Evolutionary conservation across 2,888 invertebrate genomes (phyloP).

Genomic region (Blastobasis lacticolella): DNA sequence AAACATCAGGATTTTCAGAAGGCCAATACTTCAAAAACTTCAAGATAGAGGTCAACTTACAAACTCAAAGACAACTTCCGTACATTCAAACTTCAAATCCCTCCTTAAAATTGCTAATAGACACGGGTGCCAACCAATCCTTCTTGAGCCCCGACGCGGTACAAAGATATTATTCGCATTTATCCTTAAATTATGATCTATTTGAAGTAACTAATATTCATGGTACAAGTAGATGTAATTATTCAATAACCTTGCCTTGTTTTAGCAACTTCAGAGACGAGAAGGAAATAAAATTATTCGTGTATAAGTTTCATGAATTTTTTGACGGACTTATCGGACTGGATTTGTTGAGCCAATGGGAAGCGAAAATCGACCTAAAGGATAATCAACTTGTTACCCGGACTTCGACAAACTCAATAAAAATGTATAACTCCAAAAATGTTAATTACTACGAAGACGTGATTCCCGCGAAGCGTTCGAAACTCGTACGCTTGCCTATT

Average conservation of each 20-base stretch:
- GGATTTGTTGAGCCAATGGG: constrained; percentile 16
- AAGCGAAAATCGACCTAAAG: constrained; percentile 16
- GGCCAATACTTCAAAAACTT: constrained; percentile 1
- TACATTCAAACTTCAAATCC: constrained; percentile 10
- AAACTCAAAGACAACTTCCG: constrained; percentile 12
- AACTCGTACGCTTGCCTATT: constrained; percentile 8
- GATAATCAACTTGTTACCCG: constrained; percentile 10
- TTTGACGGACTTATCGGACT: constrained; percentile 17
- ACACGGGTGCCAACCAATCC: constrained; percentile 1
- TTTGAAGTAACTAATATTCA: constrained; percentile 1
- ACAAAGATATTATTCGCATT: no score
- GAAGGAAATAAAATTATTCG: constrained; percentile 6
- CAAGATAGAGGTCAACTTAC: constrained; percentile 12
- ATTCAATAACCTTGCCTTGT: constrained; percentile 13
- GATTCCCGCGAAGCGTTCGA: constrained; percentile 9
- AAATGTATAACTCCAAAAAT: constrained; percentile 9
- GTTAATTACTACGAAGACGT: constrained; percentile 11
- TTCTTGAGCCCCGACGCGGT: no score
- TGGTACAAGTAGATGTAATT: constrained; percentile 8
- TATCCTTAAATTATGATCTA: no score
- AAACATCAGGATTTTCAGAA: background rate
- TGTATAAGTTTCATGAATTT: constrained; percentile 13
- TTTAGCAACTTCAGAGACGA: constrained; percentile 13
- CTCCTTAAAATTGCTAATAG: constrained; percentile 12
- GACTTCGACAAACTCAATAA: constrained; percentile 8